These are phyloP conservation scores for Trichonephila inaurata DNA, from an alignment of 1,140 invertebrate genomes.

Conservation along the genomic window DNA sequence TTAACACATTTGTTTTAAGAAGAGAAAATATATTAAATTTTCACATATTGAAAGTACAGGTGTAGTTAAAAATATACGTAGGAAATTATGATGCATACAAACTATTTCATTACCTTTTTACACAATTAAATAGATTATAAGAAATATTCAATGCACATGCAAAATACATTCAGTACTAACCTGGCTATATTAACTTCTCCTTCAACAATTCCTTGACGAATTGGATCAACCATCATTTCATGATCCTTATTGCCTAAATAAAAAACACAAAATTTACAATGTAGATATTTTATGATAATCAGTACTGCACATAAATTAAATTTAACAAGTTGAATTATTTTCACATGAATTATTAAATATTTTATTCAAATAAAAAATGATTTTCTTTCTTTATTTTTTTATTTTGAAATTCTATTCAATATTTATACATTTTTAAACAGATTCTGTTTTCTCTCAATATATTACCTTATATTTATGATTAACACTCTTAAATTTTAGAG, in stretches of 20 bases:
- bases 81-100: background rate
- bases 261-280: constrained; percentile 27
- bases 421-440: no score
- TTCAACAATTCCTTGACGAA: constrained; percentile 81
- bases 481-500: no score
- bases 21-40: background rate
- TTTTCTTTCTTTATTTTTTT: no score
- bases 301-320: no score
- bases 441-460: no score
- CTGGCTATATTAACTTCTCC: constrained; percentile 84
- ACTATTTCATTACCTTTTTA: background rate
- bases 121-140: no score
- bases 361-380: no score
- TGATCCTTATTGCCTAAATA: constrained; percentile 83
- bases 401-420: no score
- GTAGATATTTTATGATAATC: background rate
- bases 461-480: no score
- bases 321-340: no score
- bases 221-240: constrained; percentile 81
- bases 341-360: no score
- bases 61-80: background rate
- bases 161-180: background rate
- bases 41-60: background rate
- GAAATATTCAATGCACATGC: no score
- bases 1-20: background rate